phyloP scores from a whole-genome alignment of 2,797 vertebrate genomes.

The Syndactyla subalaris region DNA sequence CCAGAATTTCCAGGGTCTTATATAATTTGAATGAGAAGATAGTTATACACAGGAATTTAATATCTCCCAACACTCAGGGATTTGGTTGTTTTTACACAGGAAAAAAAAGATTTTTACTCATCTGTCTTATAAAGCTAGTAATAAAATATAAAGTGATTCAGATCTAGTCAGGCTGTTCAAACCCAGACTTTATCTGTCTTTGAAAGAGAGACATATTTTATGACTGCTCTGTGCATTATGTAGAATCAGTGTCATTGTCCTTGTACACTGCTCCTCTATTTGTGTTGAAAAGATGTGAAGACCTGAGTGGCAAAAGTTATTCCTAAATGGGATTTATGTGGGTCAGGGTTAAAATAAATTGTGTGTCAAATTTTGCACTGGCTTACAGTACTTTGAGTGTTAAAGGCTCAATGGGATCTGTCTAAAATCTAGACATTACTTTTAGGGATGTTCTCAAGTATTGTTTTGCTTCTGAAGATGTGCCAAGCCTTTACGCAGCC shows the following conservation, averaged over 20 bases:
- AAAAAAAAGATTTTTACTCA: not conserved
- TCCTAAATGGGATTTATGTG: not conserved
- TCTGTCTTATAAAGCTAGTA: not conserved
- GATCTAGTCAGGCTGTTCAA: not conserved
- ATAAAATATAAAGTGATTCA: not conserved
- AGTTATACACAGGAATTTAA: not conserved
- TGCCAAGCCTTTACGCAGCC: not conserved
- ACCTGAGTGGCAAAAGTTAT: not conserved
- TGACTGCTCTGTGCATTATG: not conserved
- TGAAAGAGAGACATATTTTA: not conserved
- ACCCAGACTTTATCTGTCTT: not conserved
- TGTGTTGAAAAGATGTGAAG: not conserved
- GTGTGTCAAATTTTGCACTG: not conserved
- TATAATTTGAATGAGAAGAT: not conserved
- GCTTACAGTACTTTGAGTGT: not conserved
- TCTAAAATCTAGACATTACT: not conserved
- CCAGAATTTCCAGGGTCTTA: not conserved
- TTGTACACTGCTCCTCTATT: not conserved
- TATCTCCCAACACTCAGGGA: not conserved
- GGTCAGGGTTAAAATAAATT: not conserved
- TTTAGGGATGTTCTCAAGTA: not conserved
- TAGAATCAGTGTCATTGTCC: not conserved
- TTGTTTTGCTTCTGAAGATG: not conserved
- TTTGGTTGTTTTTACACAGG: not conserved
- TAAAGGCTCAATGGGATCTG: not conserved